Evolutionary conservation across 2,797 vertebrate species (phyloP), one percentile per base, ranked within the genome.

Genomic region (Setipinna tenuifilis): DNA sequence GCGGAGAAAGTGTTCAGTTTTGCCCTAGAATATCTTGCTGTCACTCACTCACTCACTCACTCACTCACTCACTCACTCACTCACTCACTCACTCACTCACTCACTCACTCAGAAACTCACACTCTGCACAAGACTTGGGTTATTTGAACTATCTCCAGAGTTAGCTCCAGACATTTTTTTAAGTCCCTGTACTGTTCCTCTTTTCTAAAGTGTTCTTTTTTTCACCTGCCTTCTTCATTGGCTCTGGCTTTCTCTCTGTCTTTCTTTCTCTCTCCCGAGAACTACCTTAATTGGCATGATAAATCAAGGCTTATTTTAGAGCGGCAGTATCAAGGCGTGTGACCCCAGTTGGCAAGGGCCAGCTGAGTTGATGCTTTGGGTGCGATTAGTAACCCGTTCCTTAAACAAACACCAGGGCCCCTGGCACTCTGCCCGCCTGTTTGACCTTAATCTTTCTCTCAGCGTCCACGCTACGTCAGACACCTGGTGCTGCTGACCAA

Each of bases 211-310:
- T 48, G 46, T 48, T 48, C n/a, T 48, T 54, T 54, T 54, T 54
- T 14, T 14, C 50, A 54, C 50, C 6, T 54, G 50, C 9, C 50
- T 54, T 9, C 50, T 54, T 54, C 50, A 10, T 7, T 9, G 19
- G 44, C 21, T n/a, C 41, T 81, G 35, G 78, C 62, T 68, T 14
- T 21, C 62, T n/a, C 25, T 46, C 71, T 78, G 4, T 78, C 87
- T 89, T 62, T 85, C 87, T 88, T 85, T 88, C 57, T 82, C 83
- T 84, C 21, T 82, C 85, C 84, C 85, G 68, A 57, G 68, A 78
- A 68, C 68, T 59, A 2, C 2, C 41, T 57, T 82, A 62, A 81
- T 48, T 81, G 84, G n/a, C 31, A 16, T 61, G 58, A 81, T 78
- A 31, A 41, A 41, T 44, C 71, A 78, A 0, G 11, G 71, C 71